Base-by-base conservation (phyloP, 2,797 vertebrate genomes). In the Argya squamiceps region DNA sequence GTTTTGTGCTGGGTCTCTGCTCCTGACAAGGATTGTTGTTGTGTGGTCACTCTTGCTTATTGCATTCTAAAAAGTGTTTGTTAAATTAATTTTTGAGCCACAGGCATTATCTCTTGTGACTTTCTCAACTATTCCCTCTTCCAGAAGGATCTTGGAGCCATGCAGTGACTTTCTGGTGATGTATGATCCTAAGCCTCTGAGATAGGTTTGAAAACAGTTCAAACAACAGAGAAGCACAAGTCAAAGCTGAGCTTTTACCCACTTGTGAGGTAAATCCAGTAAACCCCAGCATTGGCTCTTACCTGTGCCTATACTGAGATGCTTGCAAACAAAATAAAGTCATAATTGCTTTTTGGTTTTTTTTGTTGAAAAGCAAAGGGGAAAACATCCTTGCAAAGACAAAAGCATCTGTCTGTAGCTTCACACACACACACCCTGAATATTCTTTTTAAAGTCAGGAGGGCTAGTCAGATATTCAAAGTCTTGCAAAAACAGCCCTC, bases 391-490 rank as follows among this genome's bases (percentile, higher is more conserved):
- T 43, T 74, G 23, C 81, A 62, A 80, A 96, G 89, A 86, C 94
- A 95, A 92, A 94, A 75, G 86, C 18, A 3, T 67, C 5, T 52
- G 56, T 87, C 88, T 87, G 82, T 80, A 37, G 6, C 30, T 46
- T 87, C 60, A 58, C 15, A 32, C 9, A 11, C 4, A 4, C 4
- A 10, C 46, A 5, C 4, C 7, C 65, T 91, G 92, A 87, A 91
- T 95, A 94, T 95, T 95, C 92, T 47, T 80, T 95, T 96, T 92
- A 95, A 92, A 96, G 94, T 95, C 41, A 43, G 32, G 29, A 41
- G 58, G 71, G 10, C 13, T 56, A 89, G 44, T 78, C 79, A 94
- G 43, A 15, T 83, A 52, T 53, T 87, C 89, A 83, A 94, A 94
- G 67, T 22, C 6, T 3, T 34, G 80, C 46, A 55, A 83, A 88